Conservation (phyloP, 2,113 vertebrate genomes). For the Colinus virginianus region DNA sequence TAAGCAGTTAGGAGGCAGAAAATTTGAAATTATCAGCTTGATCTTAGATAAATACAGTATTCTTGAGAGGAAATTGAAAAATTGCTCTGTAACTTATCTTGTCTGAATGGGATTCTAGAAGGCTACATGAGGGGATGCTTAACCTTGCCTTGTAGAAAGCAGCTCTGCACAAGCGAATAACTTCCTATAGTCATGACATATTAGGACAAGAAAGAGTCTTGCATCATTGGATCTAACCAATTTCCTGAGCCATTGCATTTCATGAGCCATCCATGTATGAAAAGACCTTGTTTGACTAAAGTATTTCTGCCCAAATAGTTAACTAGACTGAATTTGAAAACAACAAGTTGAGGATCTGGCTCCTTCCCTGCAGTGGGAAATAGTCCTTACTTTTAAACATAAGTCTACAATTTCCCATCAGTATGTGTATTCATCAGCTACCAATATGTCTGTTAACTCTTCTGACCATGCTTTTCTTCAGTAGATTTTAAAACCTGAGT, state of each 20-base stretch:
- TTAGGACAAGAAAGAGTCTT: neutral
- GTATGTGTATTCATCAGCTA: neutral
- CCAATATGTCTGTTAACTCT: neutral
- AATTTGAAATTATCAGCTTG: neutral
- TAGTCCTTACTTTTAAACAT: neutral
- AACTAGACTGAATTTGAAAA: neutral
- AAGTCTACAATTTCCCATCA: neutral
- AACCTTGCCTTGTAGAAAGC: neutral
- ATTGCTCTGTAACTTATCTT: neutral
- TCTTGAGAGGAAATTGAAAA: neutral
- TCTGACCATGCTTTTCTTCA: neutral
- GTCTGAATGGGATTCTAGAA: neutral
- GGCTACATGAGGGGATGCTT: neutral
- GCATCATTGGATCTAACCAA: neutral
- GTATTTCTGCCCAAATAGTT: neutral
- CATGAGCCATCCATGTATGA: neutral
- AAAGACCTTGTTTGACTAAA: neutral
- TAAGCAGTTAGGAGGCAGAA: neutral
- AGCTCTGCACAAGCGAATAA: neutral
- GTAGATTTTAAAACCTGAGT: neutral
- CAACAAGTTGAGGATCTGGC: neutral
- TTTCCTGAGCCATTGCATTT: slow-evolving; percentile 18
- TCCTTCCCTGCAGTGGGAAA: neutral
- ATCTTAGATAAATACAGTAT: neutral
- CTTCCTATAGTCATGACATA: neutral